Evolutionary conservation across 2,113 vertebrate genomes (phyloP), one percentile per base, ranked within the genome.

Genomic region (Cinclus mexicanus): DNA sequence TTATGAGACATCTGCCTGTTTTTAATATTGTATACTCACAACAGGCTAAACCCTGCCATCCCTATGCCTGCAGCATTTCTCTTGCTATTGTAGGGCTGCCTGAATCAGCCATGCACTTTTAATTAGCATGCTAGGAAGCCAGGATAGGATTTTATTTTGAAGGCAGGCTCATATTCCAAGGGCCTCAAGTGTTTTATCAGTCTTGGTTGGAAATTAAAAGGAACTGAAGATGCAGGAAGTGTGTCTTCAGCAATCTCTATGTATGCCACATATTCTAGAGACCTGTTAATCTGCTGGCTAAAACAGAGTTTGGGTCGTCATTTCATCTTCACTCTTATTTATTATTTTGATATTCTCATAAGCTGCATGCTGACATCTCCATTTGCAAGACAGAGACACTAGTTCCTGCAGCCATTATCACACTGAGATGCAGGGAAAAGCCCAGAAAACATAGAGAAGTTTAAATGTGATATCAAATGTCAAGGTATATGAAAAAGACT

Each of bases 21-120:
- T 95, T 93, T 86, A 93, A 89, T 90, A 88, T 20, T 44, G 75
- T 77, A 63, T 59, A 88, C 72, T 88, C 76, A 86, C 67, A 74
- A 88, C 24, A 86, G 56, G n/a, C 85, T 93, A 95, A 94, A 64
- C 55, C 41, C 44, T 69, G 28, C 61, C 47, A 83, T 93, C 17
- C 83, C 71, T 77, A 33, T n/a, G 79, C 90, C 91, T 93, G 82
- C 71, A 93, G 90, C 85, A 56, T n/a, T 83, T 56, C 47, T 89
- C 28, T 83, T 74, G 59, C 55, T 88, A 52, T 83, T 93, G 87
- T 61, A 90, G 42, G 47, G 56, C 67, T 91, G 84, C 71, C 64
- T 88, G 85, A 80, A 92, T 90, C 49, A 83, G 64, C 52, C 82
- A 78, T 15, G 29, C 41, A 41, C 79, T 95, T 94, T 90, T 81